Base-by-base conservation (phyloP, 2,113 vertebrate species). In the Hyperopisus bebe region DNA sequence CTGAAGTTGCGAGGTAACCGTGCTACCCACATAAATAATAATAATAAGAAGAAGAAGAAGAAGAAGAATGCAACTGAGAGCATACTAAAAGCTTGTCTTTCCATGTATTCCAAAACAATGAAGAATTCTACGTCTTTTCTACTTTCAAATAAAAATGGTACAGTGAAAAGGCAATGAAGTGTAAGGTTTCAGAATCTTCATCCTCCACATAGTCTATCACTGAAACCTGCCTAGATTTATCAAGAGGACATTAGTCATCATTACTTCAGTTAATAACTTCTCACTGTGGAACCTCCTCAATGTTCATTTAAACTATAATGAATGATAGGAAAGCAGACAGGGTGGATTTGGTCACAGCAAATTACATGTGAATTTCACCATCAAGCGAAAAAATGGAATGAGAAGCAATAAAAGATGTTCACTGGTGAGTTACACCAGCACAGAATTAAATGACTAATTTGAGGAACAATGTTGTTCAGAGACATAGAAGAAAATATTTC, bases 261-360 rank as follows among this genome's bases (percentile, higher is more conserved):
- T 87, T 87, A 55, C 50, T 87, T 87, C 50, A 53, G n/a, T 87
- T 87, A 87, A 87, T 87, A 87, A 53, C 85, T 53, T 87, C 53
- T 48, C 84, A 86, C 27, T 19, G 50, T 53, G 85, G 48, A 27
- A 87, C 47, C 85, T 87, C 48, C 85, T 53, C 46, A 87, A 55
- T 53, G 85, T 87, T 55, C 48, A 53, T 87, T 87, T 53, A 51
- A 87, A 39, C 50, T 70, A 42, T 51, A 50, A 89, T 24, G 88
- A 50, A 77, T 77, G 88, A 51, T 89, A 7, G 39, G 70, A 77
- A 24, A 82, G 74, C 44, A 8, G 31, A 51, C n/a, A 53, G 31
- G 31, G 15, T 82, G 46, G 88, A 47, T 53, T 89, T 89, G 70
- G 31, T 39, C 62, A 21, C 24, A 15, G 47, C 27, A 46, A 47